Conservation (phyloP, 2,888 invertebrate species). For the Scaptomyza polygonia region DNA sequence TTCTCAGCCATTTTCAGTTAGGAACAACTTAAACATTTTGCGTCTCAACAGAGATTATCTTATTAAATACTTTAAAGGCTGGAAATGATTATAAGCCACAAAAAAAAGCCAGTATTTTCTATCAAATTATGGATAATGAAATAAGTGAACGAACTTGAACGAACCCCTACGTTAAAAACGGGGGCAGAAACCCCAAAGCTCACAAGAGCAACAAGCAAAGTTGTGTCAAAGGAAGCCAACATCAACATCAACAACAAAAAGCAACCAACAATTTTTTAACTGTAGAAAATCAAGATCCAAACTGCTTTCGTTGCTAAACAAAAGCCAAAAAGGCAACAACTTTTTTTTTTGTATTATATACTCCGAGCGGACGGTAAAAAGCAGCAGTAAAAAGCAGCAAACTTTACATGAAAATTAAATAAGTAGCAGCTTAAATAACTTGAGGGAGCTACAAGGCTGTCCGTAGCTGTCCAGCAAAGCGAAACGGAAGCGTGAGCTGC, state of each 20-base stretch:
- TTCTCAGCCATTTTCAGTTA: conserved; percentile 9
- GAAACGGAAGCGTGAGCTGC: conserved; percentile 31
- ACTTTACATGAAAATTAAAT: conserved; percentile 80
- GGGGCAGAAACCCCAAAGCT: not conserved
- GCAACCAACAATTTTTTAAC: conserved; percentile 26
- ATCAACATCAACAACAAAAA: conserved; percentile 32
- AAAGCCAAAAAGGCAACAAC: conserved; percentile 26
- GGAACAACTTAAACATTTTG: conserved; percentile 11
- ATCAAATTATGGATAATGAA: conserved; percentile 53
- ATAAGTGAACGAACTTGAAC: conserved; percentile 19
- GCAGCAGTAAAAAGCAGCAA: conserved; percentile 29
- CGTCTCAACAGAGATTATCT: not conserved
- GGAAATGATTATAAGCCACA: conserved; percentile 4
- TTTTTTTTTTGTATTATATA: conserved; percentile 14
- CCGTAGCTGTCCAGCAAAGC: conserved; percentile 6
- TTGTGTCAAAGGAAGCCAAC: conserved; percentile 62
- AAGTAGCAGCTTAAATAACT: conserved; percentile 78
- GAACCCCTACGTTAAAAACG: conserved; percentile 5
- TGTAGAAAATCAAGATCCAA: conserved; percentile 31
- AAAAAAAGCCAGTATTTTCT: conserved; percentile 15
- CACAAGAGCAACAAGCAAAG: conserved; percentile 47
- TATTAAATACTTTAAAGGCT: conserved; percentile 2
- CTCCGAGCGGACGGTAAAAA: conserved; percentile 5
- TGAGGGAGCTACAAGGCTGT: conserved; percentile 21
- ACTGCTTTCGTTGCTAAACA: conserved; percentile 28